Evolutionary conservation across 2,113 vertebrate genomes (phyloP), one percentile per base, ranked within the genome.

Genomic region (Leptobrachium ailaonicum): DNA sequence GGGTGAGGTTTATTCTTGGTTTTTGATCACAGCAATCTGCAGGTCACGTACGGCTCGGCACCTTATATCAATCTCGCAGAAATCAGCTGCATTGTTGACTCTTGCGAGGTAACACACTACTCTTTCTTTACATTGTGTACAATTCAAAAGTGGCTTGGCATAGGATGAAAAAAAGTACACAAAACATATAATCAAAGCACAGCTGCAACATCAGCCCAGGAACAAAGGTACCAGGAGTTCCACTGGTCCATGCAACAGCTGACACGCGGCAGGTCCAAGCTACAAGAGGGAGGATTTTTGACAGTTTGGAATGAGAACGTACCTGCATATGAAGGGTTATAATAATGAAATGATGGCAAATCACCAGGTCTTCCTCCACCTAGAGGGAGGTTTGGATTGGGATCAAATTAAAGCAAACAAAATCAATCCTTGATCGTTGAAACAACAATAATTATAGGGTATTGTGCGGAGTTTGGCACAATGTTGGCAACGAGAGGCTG

Each of bases 371-470:
- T 32, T 32, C 20, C 20, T 32, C 20, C 0, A 32, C 32, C n/a
- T 53, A 67, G 72, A 14, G 40, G 41, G 56, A 75, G 45, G 45
- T 68, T 41, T 42, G 54, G 41, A 62, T 68, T 80, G 45, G 66
- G 41, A 45, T 81, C 47, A 75, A 81, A 58, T 81, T 60, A 79
- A 79, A 80, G 58, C 66, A 71, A 67, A 68, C 2, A 69, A 44
- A 74, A 80, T 47, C 64, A 53, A 62, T 69, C 43, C 42, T 62
- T 69, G 53, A 81, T 41, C 58, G 69, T 47, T 54, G 20, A 58
- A 20, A 50, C 69, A 54, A 75, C 62, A 66, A 69, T 81, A 81
- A 75, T 81, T 74, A 75, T 62, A 81, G 67, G 64, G 20, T 74
- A 69, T 72, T 42, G 41, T 50, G 75, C 4, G 41, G 50, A 74